Base-by-base conservation (phyloP, 1,140 invertebrate genomes). In the Drosophila truncata region DNA sequence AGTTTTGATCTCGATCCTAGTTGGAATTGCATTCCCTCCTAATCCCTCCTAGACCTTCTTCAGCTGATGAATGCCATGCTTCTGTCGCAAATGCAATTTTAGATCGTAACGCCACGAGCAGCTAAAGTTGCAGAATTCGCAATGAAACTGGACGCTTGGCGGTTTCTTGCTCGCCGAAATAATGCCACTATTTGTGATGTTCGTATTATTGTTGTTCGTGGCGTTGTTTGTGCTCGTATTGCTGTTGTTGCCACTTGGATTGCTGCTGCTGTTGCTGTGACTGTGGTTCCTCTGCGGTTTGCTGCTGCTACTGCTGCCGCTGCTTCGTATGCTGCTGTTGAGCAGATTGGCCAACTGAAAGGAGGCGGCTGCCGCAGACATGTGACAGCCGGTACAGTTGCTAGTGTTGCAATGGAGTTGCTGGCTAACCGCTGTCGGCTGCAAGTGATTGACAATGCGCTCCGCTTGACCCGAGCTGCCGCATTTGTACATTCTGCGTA, bases 51-150 rank as follows among this genome's bases (percentile, higher is more conserved):
- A 92, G 74, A 92, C 76, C 73, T 92, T 92, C 70, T 92, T 92
- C 23, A 92, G 77, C 70, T 90, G 85, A 72, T 92, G 92, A 55
- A 93, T 93, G 55, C 92, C 92, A 57, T 93, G 92, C 52, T 93
- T 93, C 42, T 93, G 92, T 29, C 91, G 57, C 64, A 93, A 60
- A 67, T 93, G 92, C 63, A 93, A 57, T 59, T 93, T 93, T 33
- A 93, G 61, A 73, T 93, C 92, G 52, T 93, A 93, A 25, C 90
- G 91, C 92, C 92, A 93, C 23, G 91, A 91, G 62, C 92, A 93
- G 49, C 69, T 75, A 52, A 93, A 93, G 49, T 71, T 80, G 58
- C 92, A 93, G 64, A 92, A 92, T 47, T 92, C 92, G 50, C 92
- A 93, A 52, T 92, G 78, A 37, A 93, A 93, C 62, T 88, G 80